Percentiles rank a stretch among this genome's conserved stretches.
Conservation (phyloP, 2,797 vertebrate species). For the Crocidura indochinensis region DNA sequence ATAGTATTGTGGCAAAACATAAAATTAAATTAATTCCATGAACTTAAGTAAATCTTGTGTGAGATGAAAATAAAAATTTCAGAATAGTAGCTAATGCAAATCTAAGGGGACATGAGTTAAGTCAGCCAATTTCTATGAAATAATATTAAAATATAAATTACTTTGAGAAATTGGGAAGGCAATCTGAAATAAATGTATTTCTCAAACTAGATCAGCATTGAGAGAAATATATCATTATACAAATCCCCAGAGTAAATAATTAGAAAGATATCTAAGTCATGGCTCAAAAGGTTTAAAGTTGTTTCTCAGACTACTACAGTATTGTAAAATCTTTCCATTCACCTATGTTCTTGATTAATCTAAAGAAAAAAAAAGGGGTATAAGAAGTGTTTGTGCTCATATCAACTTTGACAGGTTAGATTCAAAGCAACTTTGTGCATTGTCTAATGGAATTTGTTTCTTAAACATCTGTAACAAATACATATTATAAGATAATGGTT, state of each 20-base stretch:
- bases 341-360: background rate
- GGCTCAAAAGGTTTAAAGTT: constrained; percentile 37
- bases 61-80: constrained; percentile 27
- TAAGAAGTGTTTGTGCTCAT: constrained; percentile 32
- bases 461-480: constrained; percentile 11
- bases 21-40: constrained; percentile 50
- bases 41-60: constrained; percentile 37
- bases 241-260: constrained; percentile 56
- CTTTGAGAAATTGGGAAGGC: constrained; percentile 47
- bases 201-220: constrained; percentile 17
- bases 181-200: constrained; percentile 61
- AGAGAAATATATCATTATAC: constrained; percentile 16
- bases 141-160: constrained; percentile 50
- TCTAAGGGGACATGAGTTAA: background rate
- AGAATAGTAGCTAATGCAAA: background rate
- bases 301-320: background rate
- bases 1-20: background rate
- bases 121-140: background rate
- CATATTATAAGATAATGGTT: background rate
- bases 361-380: constrained; percentile 3
- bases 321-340: constrained; percentile 59
- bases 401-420: background rate
- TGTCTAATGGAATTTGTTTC: background rate
- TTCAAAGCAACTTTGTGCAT: background rate
- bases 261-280: constrained; percentile 20